phyloP scores from a whole-genome alignment of 2,113 vertebrate genomes.

The Eulacestoma nigropectus region DNA sequence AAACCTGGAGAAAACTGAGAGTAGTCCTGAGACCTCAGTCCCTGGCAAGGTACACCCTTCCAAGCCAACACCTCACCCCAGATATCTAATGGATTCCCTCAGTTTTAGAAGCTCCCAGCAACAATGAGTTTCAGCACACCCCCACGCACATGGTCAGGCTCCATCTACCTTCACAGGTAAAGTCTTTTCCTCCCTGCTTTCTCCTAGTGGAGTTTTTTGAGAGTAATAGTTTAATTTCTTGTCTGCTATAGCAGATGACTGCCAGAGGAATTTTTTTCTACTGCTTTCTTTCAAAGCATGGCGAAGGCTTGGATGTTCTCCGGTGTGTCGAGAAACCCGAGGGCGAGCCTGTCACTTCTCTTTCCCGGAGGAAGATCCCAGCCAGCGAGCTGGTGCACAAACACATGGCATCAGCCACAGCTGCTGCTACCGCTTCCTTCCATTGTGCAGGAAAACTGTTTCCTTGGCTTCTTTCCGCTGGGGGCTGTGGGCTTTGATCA shows the following conservation, averaged over 20 bases:
- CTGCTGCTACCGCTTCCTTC: background rate
- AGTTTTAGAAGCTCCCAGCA: background rate
- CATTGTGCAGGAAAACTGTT: background rate
- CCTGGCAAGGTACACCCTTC: background rate
- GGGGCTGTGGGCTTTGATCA: background rate
- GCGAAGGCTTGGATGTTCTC: background rate
- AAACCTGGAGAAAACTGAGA: background rate
- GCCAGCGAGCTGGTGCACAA: background rate
- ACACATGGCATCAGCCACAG: background rate
- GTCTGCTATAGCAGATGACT: background rate
- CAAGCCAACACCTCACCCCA: background rate
- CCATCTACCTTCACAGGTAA: background rate
- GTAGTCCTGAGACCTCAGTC: no score
- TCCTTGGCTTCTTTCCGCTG: background rate
- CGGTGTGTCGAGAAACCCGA: accelerated
- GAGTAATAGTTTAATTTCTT: background rate
- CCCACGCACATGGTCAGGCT: background rate
- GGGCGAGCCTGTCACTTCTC: background rate
- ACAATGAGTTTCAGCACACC: background rate
- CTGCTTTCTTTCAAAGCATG: background rate
- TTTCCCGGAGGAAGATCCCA: accelerated
- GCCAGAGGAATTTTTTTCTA: background rate
- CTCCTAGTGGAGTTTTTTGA: background rate
- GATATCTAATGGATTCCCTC: background rate
- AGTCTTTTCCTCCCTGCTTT: background rate